Conservation (phyloP, 2,888 invertebrate genomes). For the Microlaimidae sp. region DNA sequence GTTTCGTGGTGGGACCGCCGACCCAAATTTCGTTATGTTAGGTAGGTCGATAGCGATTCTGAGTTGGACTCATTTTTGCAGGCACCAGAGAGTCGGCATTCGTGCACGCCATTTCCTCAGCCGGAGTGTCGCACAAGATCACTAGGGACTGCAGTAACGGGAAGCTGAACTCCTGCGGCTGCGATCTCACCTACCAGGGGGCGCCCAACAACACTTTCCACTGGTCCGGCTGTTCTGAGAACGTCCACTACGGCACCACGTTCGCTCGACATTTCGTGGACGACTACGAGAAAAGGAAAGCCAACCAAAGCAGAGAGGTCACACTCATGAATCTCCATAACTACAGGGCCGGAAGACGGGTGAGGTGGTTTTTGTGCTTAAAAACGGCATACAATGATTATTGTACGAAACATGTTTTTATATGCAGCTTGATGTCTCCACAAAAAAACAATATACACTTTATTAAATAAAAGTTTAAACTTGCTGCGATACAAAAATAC, state of each 20-base stretch:
- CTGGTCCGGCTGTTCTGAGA: conserved; percentile 37
- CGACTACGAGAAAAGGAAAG: conserved; percentile 25
- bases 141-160: conserved; percentile 41
- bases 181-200: conserved; percentile 28
- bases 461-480: too few relatives aligned
- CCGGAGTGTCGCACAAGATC: conserved; percentile 39
- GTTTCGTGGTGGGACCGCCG: too few relatives aligned
- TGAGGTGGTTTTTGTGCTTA: too few relatives aligned
- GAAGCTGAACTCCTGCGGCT: conserved; percentile 39
- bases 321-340: conserved; percentile 39
- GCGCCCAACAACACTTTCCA: conserved; percentile 20
- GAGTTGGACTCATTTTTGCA: background rate
- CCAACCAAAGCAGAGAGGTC: conserved; percentile 22
- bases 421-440: too few relatives aligned
- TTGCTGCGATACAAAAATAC: too few relatives aligned
- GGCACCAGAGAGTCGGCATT: conserved; percentile 35
- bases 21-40: too few relatives aligned
- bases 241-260: conserved; percentile 34
- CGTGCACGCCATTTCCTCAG: conserved; percentile 37
- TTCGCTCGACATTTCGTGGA: conserved; percentile 34
- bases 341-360: conserved; percentile 39
- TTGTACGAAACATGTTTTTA: too few relatives aligned
- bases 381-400: background rate
- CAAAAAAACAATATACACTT: too few relatives aligned
- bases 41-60: background rate